Base-by-base conservation (phyloP, 2,113 vertebrate species). In the Gadus chalcogrammus region DNA sequence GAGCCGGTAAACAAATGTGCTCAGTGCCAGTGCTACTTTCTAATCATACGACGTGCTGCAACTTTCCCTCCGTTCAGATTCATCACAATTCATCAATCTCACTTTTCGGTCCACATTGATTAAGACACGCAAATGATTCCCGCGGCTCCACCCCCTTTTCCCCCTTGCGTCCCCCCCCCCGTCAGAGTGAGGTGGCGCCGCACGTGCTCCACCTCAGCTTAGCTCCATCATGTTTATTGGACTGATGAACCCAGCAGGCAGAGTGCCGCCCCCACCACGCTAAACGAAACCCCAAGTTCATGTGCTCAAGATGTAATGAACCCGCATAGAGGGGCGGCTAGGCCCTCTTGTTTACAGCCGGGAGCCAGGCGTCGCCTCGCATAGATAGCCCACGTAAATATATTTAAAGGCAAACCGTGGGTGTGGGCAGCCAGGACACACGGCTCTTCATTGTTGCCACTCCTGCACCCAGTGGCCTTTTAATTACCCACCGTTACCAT, bases 281-380 rank as follows among this genome's bases (percentile, higher is more conserved):
- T 22, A 60, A 72, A 68, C 80, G 79, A 81, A 75, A 76, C 75
- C 77, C 77, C 70, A 71, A 67, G 60, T 82, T 79, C 67, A 15
- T 42, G 28, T 67, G 53, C 77, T 87, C 82, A 74, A 58, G 75
- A 62, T 88, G 80, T 89, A 89, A 88, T 86, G 85, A 89, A 85
- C 78, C 83, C 88, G 87, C 64, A 65, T 77, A 85, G 87, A 81
- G 81, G 80, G 69, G 42, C 35, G 77, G 71, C 68, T 70, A 75
- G 83, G 85, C 69, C 60, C 69, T 31, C 69, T 81, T 78, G 76
- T 78, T 82, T 84, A 82, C 82, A 24, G 55, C 58, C 72, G 68
- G 72, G 59, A 48, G 7, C 68, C 75, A 59, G 61, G 76, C 67
- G 61, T 56, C 69, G 77, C 74, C 73, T 48, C 65, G 48, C 75